Evolutionary conservation across 1,140 invertebrate species (phyloP), one percentile per base, ranked within the genome.

Genomic region (Pectinophora gossypiella): DNA sequence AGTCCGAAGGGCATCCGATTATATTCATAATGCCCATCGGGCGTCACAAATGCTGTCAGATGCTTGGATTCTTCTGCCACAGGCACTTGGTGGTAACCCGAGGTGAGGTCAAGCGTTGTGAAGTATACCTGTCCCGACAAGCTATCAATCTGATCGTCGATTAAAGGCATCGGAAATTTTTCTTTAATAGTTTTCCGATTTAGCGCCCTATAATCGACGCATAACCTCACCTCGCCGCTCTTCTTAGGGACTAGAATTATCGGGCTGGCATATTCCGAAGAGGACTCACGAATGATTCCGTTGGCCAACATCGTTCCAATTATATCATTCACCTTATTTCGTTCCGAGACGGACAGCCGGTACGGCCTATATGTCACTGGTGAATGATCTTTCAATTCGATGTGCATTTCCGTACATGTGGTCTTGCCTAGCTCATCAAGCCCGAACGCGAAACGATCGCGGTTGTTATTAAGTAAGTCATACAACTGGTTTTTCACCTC

Each of bases 151-250:
- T n/a, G n/a, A n/a, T n/a, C n/a, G n/a, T n/a, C n/a, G n/a, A n/a
- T n/a, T n/a, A n/a, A n/a, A n/a, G n/a, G n/a, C n/a, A 42, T 48
- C 0, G 89, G 89, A 61, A 75, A 89, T 7, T 44, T 38, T 3
- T 42, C 15, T 13, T 40, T 40, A 2, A 44, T 19, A 2, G 36
- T 51, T 2, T n/a, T 44, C 12, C 3, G 3, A 44, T 51, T 51
- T n/a, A n/a, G n/a, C n/a, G n/a, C n/a, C n/a, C n/a, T n/a, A n/a
- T n/a, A n/a, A n/a, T n/a, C n/a, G n/a, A 44, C 19, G 42, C 42
- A 44, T 13, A 51, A 22, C 19, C 49, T 15, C 5, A 3, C 6
- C n/a, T 60, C 15, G 56, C 57, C 61, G 27, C 27, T 52, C 43
- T 60, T 55, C 49, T 60, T 63, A 18, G 38, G 43, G n/a, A 64